Evolutionary conservation across 1,140 invertebrate genomes (phyloP), one percentile per base, ranked within the genome.

Genomic region (Zaprionus taronus): DNA sequence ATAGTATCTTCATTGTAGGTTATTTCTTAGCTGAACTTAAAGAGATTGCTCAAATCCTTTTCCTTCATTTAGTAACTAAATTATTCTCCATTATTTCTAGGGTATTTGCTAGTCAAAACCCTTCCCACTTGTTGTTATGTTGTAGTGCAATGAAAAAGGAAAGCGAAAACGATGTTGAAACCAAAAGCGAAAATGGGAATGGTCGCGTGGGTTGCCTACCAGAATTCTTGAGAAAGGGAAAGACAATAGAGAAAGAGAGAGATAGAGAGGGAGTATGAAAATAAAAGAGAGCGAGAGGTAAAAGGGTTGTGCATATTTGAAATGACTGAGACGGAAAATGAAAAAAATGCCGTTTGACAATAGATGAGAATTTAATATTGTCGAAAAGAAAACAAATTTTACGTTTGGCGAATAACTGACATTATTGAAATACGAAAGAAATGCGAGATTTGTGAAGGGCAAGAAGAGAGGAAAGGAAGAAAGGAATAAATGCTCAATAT

Each of bases 111-210:
- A 64, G 47, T 36, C 26, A 31, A 49, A 51, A 3, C 11, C 4
- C 0, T n/a, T 0, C 22, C 4, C 4, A 4, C 12, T 2, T 14
- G 2, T 24, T 22, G 1, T 56, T 17, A 20, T 26, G 6, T 24
- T 56, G 53, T 38, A 71, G 57, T 78, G 82, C 79, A 81, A 80
- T 76, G 81, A 64, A 70, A 75, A 87, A 81, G 81, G 79, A 83
- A 89, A 87, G 84, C 81, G 84, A 80, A 87, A 83, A 69, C 26
- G 57, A 47, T 28, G 66, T 24, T 34, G 58, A 74, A 69, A 62
- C 38, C 65, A 83, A 79, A 82, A 85, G 82, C 84, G 82, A 85
- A 84, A 74, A 69, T 64, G 73, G 73, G 60, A 69, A 68, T 80
- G 77, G 72, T 57, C 56, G 75, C 79, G 72, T 81, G 62, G 60